phyloP scores from a whole-genome alignment of 30 jellyfish, hydroid and myxozoan species.

The Cassiopea xamachana region DNA sequence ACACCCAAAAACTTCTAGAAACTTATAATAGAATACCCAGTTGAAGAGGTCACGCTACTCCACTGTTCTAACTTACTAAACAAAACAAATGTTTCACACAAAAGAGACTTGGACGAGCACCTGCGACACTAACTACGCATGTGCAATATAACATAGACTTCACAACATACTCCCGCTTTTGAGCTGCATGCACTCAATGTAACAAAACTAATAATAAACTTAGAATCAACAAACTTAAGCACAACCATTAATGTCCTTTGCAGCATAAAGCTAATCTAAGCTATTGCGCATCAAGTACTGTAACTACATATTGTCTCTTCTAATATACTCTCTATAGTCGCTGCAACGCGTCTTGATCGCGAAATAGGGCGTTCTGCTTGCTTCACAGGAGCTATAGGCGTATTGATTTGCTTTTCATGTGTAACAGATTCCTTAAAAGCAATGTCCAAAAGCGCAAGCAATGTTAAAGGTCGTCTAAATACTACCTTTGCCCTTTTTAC shows the following conservation, averaged over 20 bases:
- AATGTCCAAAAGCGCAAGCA: constrained; percentile 2
- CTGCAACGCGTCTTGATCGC: constrained; percentile 19
- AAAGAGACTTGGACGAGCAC: background rate
- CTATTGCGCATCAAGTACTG: background rate
- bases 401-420: background rate
- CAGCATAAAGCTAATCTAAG: background rate
- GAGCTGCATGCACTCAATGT: background rate
- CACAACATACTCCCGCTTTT: constrained; percentile 16
- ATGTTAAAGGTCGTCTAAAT: constrained; percentile 1
- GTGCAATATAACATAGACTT: background rate
- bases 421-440: background rate
- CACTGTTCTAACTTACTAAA: no score
- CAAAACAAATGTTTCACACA: no score
- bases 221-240: background rate
- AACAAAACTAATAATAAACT: background rate
- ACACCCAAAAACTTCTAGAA: no score
- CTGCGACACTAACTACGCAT: background rate
- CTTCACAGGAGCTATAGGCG: background rate
- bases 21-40: no score
- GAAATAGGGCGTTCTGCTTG: background rate
- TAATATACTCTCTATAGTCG: constrained; percentile 2
- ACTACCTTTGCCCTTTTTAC: background rate
- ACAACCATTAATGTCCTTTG: background rate
- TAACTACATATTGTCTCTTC: constrained; percentile 2
- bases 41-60: no score